Base-by-base conservation (phyloP, 37 sponge, comb jelly and placozoan genomes). In the Chondrosia reniformis region DNA sequence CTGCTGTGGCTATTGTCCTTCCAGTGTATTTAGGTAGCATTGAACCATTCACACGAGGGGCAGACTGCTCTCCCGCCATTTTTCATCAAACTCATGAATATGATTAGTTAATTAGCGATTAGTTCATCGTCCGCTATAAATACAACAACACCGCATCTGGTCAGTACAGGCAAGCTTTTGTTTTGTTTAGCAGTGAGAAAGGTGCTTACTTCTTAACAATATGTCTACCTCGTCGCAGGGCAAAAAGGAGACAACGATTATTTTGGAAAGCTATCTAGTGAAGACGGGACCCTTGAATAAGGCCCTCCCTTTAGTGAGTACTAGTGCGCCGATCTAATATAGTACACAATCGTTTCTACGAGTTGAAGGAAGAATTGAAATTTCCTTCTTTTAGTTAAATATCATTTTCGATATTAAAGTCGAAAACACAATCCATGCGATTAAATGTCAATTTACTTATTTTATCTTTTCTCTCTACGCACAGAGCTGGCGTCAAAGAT, bases 401-500 rank as follows among this genome's bases (percentile, higher is more conserved):
- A n/a, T n/a, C n/a, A n/a, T n/a, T n/a, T n/a, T n/a, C n/a, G n/a
- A n/a, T n/a, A n/a, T n/a, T n/a, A n/a, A n/a, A n/a, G n/a, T n/a
- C n/a, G n/a, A n/a, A n/a, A n/a, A n/a, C n/a, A n/a, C n/a, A n/a
- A n/a, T n/a, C n/a, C n/a, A n/a, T n/a, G n/a, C n/a, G n/a, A n/a
- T n/a, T n/a, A n/a, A n/a, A n/a, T n/a, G n/a, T n/a, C n/a, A n/a
- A n/a, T 33, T 12, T 28, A 64, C 66, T 28, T 3, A 21, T 21
- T 12, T 69, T 5, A 21, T 55, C 4, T 33, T 36, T 31, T 85
- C 34, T 17, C 78, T 40, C 40, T 71, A 33, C 55, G 27, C 84
- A 32, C 78, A 91, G 91, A 91, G 79, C 65, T 91, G 91, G 91
- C 79, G 74, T 17, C 84, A 91, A 66, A 63, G 87, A 27, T 91